Evolutionary conservation across 2,888 invertebrate species (phyloP).

Genomic region (Lasioglossum zephyrum): DNA sequence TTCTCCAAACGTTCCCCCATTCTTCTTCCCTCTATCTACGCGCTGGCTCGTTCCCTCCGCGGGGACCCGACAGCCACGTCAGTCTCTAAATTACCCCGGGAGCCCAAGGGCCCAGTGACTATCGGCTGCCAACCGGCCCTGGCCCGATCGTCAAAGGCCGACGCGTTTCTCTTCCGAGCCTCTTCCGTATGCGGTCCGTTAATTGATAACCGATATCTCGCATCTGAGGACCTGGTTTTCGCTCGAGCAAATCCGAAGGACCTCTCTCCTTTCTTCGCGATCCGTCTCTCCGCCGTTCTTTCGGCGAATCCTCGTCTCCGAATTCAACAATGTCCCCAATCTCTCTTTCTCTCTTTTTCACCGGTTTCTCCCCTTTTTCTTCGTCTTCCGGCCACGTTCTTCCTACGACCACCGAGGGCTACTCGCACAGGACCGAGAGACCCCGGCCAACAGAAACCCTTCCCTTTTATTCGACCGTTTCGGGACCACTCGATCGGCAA

Average conservation of each 20-base stretch:
- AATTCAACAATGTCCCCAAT: neutral
- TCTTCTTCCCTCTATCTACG: constrained; percentile 67
- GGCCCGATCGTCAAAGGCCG: constrained; percentile 71
- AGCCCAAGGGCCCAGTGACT: constrained; percentile 46
- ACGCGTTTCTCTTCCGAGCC: constrained; percentile 68
- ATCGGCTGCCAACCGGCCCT: constrained; percentile 58
- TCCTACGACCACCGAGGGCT: constrained; percentile 56
- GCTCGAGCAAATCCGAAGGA: neutral
- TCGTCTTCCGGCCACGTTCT: constrained; percentile 61
- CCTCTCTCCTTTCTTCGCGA: constrained; percentile 23
- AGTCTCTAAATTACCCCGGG: constrained; percentile 80
- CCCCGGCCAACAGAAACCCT: constrained; percentile 29
- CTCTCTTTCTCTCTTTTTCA: constrained; percentile 25
- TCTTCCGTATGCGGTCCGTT: constrained; percentile 77
- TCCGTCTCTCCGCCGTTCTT: constrained; percentile 30
- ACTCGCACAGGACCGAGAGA: constrained; percentile 2
- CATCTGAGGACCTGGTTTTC: constrained; percentile 70
- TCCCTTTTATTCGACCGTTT: constrained; percentile 66
- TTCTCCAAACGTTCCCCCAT: constrained; percentile 51
- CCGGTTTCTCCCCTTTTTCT: constrained; percentile 49
- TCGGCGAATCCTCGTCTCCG: constrained; percentile 29
- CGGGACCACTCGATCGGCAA: constrained; percentile 60
- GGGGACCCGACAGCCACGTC: constrained; percentile 75
- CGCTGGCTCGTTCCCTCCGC: constrained; percentile 53
- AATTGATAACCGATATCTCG: constrained; percentile 82